Base-by-base conservation (phyloP, 1,140 invertebrate species). In the Heliconius hewitsoni region DNA sequence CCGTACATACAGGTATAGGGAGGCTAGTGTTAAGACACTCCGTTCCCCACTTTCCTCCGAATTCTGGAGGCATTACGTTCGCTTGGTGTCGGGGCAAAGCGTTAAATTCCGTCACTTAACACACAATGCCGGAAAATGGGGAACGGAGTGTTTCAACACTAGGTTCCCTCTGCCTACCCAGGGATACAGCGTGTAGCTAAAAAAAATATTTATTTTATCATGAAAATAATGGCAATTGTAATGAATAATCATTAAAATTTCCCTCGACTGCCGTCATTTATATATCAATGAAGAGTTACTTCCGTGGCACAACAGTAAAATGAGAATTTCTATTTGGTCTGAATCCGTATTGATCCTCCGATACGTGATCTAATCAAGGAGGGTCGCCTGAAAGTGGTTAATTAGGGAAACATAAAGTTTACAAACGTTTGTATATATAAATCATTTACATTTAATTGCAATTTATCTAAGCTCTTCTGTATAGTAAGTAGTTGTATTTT, bases 391-490 rank as follows among this genome's bases (percentile, higher is more conserved):
- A 87, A 89, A 91, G 84, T 90, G 89, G 86, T 90, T 91, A 92
- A 91, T 92, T 92, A 92, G 86, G 89, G 83, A 89, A 92, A 92
- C 86, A 90, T 83, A 87, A 92, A 92, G 86, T 92, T 92, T 87
- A 73, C 77, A 79, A 84, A 83, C 80, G 79, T 72, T 84, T 57
- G 50, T 52, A 27, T 55, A 4, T 57, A 71, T 34, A 71, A 71
- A 27, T 39, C 34, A 71, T n/a, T 71, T 71, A 71, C 39, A 66
- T 66, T 13, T 27, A 27, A 66, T 66, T 27, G 60, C 11, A 30
- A 27, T 66, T 66, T 66, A 66, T 27, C 9, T 30, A 66, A 66
- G 11, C 23, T 9, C 23, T 4, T 30, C 18, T 52, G 50, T 19
- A 18, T 52, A 18, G 46, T 4, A 52, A 1, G 5, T 5, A 52